Evolutionary conservation across 1,140 invertebrate genomes (phyloP), one percentile per base, ranked within the genome.

Genomic region (Glomeris maerens): DNA sequence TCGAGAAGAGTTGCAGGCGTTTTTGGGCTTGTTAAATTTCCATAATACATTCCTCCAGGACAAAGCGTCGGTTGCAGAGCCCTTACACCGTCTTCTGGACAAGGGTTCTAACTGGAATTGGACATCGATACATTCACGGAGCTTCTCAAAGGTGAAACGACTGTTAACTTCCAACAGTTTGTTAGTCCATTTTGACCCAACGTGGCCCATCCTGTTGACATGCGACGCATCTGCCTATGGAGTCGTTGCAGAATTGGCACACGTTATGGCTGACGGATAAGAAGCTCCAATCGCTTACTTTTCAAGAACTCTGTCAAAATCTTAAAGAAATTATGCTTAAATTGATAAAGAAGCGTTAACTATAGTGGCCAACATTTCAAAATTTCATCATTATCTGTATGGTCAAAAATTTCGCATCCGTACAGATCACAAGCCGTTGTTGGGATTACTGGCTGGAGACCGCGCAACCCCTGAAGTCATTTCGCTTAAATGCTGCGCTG

Each of bases 301-400:
- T 2, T 72, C 66, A 0, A 39, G 68, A 50, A 64, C 62, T 1
- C 49, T 76, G 17, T 60, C 56, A 20, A 26, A 51, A 26, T 57
- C 68, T n/a, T 70, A 78, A 57, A 55, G 60, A 53, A 69, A 70
- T 14, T 77, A 76, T 57, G 58, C 61, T 20, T 66, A 74, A 50
- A 59, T 73, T 3, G 71, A 79, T 29, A 69, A 69, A 54, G 75
- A 78, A 60, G 71, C 63, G 0, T 59, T 72, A 10, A 62, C 66
- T 3, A 65, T 76, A 23, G 52, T 73, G 31, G 71, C 63, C 60
- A 67, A 65, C 13, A 52, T 72, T 42, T 55, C 60, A 64, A 56
- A 68, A 50, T 75, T 75, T 56, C 67, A 74, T 50, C 57, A 74
- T 42, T 76, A 72, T 54, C 45, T 74, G 10, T 70, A 62, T 52